phyloP scores from a whole-genome alignment of 2,113 vertebrate species.

The Romanogobio albipinnatus region DNA sequence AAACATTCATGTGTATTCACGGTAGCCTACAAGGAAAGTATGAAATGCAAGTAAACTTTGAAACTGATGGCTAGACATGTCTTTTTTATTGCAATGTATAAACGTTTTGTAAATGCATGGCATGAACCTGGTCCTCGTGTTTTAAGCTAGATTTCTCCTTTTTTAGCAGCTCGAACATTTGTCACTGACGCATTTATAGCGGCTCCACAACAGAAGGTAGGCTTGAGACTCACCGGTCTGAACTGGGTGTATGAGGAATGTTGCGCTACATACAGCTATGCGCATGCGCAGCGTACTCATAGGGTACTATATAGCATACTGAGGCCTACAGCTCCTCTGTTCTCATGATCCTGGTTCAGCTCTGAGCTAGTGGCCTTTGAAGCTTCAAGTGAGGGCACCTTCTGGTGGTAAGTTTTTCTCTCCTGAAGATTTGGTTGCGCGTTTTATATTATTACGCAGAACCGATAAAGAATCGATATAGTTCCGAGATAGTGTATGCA shows the following conservation, averaged over 20 bases:
- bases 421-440: not conserved
- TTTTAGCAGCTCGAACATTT: not conserved
- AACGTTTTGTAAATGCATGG: not conserved
- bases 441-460: too few species aligned
- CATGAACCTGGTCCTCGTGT: not conserved
- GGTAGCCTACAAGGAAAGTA: too few species aligned
- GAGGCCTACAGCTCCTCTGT: constrained; percentile 49
- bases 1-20: not conserved
- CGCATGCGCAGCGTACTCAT: constrained; percentile 54
- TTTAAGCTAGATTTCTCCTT: not conserved
- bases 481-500: not conserved
- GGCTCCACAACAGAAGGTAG: not conserved
- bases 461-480: not conserved
- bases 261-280: constrained; percentile 16
- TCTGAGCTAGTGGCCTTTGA: constrained; percentile 10
- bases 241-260: constrained; percentile 34
- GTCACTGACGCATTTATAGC: not conserved
- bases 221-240: not conserved
- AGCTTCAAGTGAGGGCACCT: constrained; percentile 14
- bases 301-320: constrained; percentile 28
- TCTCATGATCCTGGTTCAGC: constrained; percentile 34
- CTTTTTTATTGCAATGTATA: too few species aligned
- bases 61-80: not conserved
- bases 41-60: not conserved
- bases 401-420: constrained; percentile 16